Base-by-base conservation (phyloP, 2,113 vertebrate species). In the Ascaphus truei region DNA sequence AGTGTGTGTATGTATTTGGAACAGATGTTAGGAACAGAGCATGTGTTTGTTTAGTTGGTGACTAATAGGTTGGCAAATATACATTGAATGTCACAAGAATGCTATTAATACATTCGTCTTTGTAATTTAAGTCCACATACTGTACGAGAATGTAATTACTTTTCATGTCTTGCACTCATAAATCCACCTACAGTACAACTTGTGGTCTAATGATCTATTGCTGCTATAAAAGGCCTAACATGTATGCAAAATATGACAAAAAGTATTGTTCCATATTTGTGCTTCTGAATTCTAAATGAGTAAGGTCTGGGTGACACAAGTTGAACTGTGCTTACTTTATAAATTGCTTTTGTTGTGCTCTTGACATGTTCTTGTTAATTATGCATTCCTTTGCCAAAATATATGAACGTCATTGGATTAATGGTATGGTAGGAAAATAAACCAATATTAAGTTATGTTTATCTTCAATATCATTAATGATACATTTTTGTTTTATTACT, bases 11-110 rank as follows among this genome's bases (percentile, higher is more conserved):
- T 22, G 30, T 43, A n/a, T 7, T 1, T n/a, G 22, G 10, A 36
- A 18, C 18, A 27, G 34, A 41, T 56, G 29, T 47, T 41, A 36
- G 29, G 13, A 27, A 33, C 52, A 7, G 23, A n/a, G n/a, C 26
- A 18, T 60, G 36, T 5, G 22, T 50, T 56, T 22, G 41, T n/a
- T n/a, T 51, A 61, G 45, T 59, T 68, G 0, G 27, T 31, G 30
- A 64, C 67, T 10, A 29, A 11, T 20, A 76, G 78, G 76, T 76
- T 85, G 83, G 82, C 85, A 83, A 86, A 69, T 81, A 75, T 73
- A 78, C 37, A 66, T 34, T 73, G 77, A 80, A 82, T 80, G 81
- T 72, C 60, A 43, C 59, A 68, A 79, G 75, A 82, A 83, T 82
- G 81, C 78, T 66, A 72, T 13, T 65, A 72, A 33, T 51, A 52